phyloP scores from a whole-genome alignment of 2,797 vertebrate species.

The Gorsachius magnificus region DNA sequence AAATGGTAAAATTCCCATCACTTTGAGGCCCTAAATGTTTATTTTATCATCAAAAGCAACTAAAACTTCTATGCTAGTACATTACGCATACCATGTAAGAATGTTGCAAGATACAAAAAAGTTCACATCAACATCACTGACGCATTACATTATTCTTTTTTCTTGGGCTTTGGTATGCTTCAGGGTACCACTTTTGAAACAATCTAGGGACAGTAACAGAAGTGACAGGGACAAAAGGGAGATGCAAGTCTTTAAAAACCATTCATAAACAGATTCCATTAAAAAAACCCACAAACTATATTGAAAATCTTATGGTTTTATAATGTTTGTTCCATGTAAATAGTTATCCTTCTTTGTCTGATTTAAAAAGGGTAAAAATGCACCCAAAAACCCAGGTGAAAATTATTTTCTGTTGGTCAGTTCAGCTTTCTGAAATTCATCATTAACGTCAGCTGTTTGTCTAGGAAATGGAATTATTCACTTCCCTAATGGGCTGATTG shows the following conservation, averaged over 20 bases:
- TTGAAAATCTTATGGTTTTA: not conserved
- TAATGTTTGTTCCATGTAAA: slow-evolving; percentile 8
- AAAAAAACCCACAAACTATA: not conserved
- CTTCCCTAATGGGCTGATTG: not conserved
- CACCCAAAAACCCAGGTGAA: not conserved
- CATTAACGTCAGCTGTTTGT: slow-evolving; percentile 10
- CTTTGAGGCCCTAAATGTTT: not conserved
- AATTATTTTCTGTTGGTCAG: not conserved
- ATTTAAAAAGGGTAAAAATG: slow-evolving; percentile 12
- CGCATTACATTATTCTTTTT: not conserved
- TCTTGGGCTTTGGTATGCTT: not conserved
- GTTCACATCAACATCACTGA: not conserved
- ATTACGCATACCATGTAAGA: not conserved
- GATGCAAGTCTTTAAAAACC: not conserved
- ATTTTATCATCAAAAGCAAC: not conserved
- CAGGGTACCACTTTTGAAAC: not conserved
- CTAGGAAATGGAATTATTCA: not conserved
- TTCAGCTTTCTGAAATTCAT: slow-evolving; percentile 38
- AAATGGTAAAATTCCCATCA: not conserved
- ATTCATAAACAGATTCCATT: not conserved
- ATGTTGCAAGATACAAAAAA: not conserved
- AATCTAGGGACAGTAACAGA: not conserved
- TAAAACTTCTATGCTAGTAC: not conserved
- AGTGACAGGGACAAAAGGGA: not conserved
- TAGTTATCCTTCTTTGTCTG: not conserved